phyloP scores from a whole-genome alignment of 1,140 invertebrate genomes.

The Leptopilina clavipes region DNA sequence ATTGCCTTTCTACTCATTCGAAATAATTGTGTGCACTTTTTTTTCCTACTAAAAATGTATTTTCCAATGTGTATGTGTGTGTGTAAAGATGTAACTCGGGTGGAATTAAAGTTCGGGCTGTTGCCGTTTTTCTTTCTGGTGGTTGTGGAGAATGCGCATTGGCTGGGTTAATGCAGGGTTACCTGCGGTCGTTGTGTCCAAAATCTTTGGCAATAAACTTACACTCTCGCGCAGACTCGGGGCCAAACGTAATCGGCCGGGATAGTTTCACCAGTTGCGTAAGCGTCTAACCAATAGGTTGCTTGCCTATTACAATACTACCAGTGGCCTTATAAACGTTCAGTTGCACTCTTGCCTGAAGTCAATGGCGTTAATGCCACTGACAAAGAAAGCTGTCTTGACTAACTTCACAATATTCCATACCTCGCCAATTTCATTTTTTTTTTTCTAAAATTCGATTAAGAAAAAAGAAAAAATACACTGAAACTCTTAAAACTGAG shows the following conservation, averaged over 20 bases:
- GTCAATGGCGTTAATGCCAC: slow-evolving; percentile 31
- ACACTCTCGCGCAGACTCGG: slow-evolving; percentile 64
- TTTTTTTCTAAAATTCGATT: too few species aligned
- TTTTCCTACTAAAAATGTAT: slow-evolving; percentile 32
- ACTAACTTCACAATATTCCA: too few species aligned
- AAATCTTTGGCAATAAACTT: slow-evolving; percentile 76
- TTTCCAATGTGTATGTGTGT: not conserved
- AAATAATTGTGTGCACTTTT: too few species aligned
- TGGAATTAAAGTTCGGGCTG: slow-evolving; percentile 39
- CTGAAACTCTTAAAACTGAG: too few species aligned
- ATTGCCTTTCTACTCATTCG: too few species aligned
- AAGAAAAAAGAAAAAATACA: too few species aligned
- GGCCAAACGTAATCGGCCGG: slow-evolving; percentile 63
- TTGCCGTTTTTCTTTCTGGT: slow-evolving; percentile 46
- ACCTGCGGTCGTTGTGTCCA: slow-evolving; percentile 73
- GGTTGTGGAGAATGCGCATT: slow-evolving; percentile 56
- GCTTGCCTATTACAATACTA: slow-evolving; percentile 36
- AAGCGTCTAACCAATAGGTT: slow-evolving; percentile 54
- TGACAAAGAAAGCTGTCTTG: slow-evolving; percentile 6
- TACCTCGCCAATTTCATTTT: too few species aligned
- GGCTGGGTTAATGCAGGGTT: slow-evolving; percentile 68
- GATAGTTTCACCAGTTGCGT: slow-evolving; percentile 69
- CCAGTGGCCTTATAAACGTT: slow-evolving; percentile 51
- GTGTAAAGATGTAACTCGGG: not conserved
- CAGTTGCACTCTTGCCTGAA: slow-evolving; percentile 45